Conservation (phyloP, 2,113 vertebrate species). For the Melanocharis versteri region DNA sequence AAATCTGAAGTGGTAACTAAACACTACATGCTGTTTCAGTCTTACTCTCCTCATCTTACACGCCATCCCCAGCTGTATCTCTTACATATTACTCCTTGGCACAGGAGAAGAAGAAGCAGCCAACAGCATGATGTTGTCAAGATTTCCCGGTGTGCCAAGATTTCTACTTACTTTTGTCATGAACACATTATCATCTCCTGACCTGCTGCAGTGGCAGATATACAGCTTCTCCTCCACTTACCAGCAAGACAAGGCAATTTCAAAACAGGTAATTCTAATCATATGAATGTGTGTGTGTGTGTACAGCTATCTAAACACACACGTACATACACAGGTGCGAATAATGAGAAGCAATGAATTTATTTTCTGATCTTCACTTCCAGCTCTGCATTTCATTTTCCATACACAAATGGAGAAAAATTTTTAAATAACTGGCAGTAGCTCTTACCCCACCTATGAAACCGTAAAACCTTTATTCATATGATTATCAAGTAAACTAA, state of each 20-base stretch:
- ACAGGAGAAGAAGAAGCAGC: neutral
- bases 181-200: neutral
- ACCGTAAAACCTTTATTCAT: neutral
- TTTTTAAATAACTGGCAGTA: neutral
- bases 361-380: neutral
- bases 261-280: neutral
- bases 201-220: neutral
- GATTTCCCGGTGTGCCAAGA: neutral
- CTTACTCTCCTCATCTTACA: neutral
- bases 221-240: neutral
- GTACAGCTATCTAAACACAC: neutral
- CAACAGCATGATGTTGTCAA: neutral
- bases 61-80: neutral
- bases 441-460: neutral
- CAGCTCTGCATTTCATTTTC: neutral
- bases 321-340: accelerated
- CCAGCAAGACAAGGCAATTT: neutral
- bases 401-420: neutral
- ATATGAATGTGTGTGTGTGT: neutral
- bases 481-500: neutral
- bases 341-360: neutral
- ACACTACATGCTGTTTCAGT: neutral
- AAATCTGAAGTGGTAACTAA: neutral
- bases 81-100: neutral
- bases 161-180: neutral